Percentiles rank a stretch among this genome's conserved stretches.
Evolutionary conservation across 2,113 vertebrate species (phyloP).

Genomic region (Pionites leucogaster): DNA sequence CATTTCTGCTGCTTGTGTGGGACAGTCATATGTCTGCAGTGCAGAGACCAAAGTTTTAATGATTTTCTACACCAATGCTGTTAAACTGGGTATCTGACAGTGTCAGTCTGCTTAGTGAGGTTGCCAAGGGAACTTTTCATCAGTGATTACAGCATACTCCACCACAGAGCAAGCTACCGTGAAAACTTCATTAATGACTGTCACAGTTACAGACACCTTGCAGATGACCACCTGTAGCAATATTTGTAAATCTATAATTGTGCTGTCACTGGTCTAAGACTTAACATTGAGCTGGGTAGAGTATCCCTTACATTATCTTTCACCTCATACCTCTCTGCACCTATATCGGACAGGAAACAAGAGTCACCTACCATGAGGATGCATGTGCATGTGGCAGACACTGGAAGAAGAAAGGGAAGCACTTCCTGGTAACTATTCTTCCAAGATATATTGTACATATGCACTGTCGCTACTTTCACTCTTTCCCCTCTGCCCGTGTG

Average conservation of each 20-base stretch:
- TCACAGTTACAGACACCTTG: not conserved
- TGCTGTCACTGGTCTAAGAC: not conserved
- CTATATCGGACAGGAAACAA: not conserved
- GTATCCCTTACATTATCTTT: not conserved
- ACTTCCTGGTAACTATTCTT: not conserved
- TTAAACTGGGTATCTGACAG: not conserved
- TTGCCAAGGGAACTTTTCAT: not conserved
- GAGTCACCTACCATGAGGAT: not conserved
- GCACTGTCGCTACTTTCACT: not conserved
- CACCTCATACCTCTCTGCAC: not conserved
- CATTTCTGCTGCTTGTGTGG: not conserved
- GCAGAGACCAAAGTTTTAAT: not conserved
- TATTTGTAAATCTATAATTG: not conserved
- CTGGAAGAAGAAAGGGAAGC: not conserved
- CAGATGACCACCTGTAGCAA: not conserved
- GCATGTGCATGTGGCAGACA: not conserved
- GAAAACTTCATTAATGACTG: not conserved
- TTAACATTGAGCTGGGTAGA: not conserved
- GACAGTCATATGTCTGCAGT: not conserved
- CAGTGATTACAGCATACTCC: not conserved
- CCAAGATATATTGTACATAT: accelerated
- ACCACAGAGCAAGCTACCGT: not conserved
- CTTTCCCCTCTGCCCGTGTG: not conserved
- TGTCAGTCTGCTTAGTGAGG: not conserved
- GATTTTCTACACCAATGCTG: not conserved